Percentiles rank a stretch among this genome's conserved stretches.
Conservation (phyloP, 1,140 invertebrate species). For the Lucilia sericata region DNA sequence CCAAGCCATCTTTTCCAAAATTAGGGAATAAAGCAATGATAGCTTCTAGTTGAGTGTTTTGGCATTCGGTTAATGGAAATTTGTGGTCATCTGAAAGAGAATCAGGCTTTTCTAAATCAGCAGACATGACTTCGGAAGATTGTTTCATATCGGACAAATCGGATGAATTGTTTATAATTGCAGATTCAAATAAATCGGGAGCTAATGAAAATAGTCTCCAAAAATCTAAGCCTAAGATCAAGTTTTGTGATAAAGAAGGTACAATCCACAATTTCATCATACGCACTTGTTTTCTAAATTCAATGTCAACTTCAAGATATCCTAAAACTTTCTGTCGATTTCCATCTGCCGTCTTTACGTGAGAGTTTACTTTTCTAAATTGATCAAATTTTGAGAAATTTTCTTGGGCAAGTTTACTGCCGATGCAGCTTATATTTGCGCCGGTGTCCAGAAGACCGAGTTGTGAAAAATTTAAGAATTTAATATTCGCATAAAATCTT, state of each 20-base stretch:
- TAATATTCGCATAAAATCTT: conserved; percentile 32
- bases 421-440: conserved; percentile 45
- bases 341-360: conserved; percentile 45
- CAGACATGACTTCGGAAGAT: neutral
- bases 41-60: no score
- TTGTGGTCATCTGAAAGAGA: neutral
- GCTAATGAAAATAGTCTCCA: conserved; percentile 44
- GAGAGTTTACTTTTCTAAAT: conserved; percentile 18
- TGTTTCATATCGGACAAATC: neutral
- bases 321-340: conserved; percentile 37
- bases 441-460: conserved; percentile 37
- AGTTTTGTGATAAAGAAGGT: conserved; percentile 34
- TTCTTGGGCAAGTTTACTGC: conserved; percentile 37
- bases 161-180: neutral
- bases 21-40: no score
- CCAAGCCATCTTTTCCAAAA: no score
- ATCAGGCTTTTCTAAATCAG: no score
- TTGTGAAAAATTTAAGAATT: conserved; percentile 35
- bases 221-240: conserved; percentile 46
- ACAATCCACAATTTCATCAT: conserved; percentile 15
- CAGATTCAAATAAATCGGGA: neutral
- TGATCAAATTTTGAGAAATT: conserved; percentile 22
- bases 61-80: neutral
- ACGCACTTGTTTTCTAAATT: neutral
- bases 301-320: conserved; percentile 22